Percentiles rank a stretch among this genome's conserved stretches.
Evolutionary conservation across 2,888 invertebrate species (phyloP).

Genomic region (Zhuqinia jingwanae): DNA sequence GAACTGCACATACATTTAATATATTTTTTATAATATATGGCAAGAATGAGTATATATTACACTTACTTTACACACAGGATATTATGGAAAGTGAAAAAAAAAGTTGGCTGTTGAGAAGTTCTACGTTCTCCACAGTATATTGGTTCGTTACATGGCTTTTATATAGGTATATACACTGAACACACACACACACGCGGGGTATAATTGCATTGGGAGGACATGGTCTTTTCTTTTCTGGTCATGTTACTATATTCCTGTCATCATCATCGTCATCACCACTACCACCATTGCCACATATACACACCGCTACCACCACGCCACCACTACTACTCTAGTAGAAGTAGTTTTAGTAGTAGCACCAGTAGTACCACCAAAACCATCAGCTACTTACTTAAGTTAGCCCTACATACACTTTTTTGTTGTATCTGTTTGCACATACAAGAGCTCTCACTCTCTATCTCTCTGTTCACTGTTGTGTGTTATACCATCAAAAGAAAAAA

Average conservation of each 20-base stretch:
- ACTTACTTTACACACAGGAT: no score
- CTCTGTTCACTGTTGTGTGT: not conserved
- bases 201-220: slow-evolving; percentile 46
- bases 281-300: not conserved
- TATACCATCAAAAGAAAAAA: slow-evolving; percentile 18
- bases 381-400: not conserved
- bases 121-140: slow-evolving; percentile 24
- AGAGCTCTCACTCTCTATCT: no score
- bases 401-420: not conserved
- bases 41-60: no score
- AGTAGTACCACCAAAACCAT: not conserved
- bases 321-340: no score
- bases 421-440: not conserved
- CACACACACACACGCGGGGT: slow-evolving; percentile 14
- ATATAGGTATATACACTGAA: no score
- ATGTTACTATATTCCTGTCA: slow-evolving; percentile 20
- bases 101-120: slow-evolving; percentile 29
- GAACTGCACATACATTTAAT: not conserved
- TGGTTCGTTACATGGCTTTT: not conserved
- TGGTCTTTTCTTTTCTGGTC: slow-evolving; percentile 37
- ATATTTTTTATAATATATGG: not conserved
- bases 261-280: slow-evolving; percentile 30
- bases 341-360: no score
- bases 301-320: not conserved
- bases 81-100: not conserved